Percentiles rank a stretch among this genome's conserved stretches.
phyloP scores from a whole-genome alignment of 2,797 vertebrate species.

The Lepilemur ruficaudatus region DNA sequence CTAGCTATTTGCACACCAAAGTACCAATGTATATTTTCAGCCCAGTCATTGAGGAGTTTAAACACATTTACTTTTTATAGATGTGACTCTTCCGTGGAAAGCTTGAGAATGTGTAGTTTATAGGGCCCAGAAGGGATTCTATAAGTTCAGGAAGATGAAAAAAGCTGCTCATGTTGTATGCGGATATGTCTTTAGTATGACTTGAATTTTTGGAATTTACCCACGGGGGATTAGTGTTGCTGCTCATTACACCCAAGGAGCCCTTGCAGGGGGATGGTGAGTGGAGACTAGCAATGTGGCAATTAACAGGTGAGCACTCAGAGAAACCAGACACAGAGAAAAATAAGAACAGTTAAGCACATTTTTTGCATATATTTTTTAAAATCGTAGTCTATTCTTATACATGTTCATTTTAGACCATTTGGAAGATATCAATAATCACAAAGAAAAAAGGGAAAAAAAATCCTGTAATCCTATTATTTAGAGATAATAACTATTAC shows the following conservation, averaged over 20 bases:
- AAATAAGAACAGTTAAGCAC: neutral
- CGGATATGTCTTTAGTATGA: neutral
- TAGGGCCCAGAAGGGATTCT: neutral
- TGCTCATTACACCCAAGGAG: neutral
- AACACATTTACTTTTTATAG: neutral
- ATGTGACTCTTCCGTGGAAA: neutral
- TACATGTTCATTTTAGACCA: neutral
- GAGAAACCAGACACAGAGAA: neutral
- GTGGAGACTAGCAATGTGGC: neutral
- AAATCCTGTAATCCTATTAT: neutral
- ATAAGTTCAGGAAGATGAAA: neutral
- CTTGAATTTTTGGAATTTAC: neutral
- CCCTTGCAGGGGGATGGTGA: neutral
- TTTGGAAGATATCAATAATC: conserved; percentile 1
- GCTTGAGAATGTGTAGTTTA: neutral
- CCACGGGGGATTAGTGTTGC: neutral
- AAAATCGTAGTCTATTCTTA: neutral
- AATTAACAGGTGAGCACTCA: neutral
- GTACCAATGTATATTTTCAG: neutral
- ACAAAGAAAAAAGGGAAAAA: neutral
- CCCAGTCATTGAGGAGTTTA: neutral
- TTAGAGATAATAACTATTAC: neutral
- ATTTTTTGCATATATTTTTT: neutral
- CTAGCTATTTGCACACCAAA: neutral
- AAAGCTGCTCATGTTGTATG: neutral